phyloP scores from a whole-genome alignment of 2,888 invertebrate species.

The Chirona hameri region DNA sequence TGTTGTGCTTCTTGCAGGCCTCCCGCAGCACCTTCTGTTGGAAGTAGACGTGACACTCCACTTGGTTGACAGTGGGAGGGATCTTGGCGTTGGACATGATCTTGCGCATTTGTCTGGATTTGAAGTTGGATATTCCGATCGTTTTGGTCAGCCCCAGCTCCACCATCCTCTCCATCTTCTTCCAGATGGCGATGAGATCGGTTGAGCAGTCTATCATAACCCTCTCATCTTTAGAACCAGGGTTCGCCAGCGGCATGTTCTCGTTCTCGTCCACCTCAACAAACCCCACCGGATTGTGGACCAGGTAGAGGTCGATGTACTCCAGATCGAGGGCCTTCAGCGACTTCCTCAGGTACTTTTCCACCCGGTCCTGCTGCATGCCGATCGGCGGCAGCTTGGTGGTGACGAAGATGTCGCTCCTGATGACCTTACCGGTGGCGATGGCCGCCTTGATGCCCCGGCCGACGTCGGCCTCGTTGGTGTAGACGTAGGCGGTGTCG shows the following conservation, averaged over 20 bases:
- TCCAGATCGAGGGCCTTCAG: constrained; percentile 65
- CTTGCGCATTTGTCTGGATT: too few species aligned
- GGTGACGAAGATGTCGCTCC: not conserved
- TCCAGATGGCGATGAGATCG: too few species aligned
- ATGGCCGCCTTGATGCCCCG: constrained; percentile 11
- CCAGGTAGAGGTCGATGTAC: constrained; percentile 76
- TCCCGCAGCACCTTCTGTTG: constrained; percentile 63
- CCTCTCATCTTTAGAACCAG: too few species aligned
- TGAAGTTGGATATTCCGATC: too few species aligned
- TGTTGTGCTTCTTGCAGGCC: too few species aligned
- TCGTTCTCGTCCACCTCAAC: constrained; percentile 58
- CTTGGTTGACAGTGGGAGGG: constrained; percentile 53
- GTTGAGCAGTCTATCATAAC: constrained; percentile 55
- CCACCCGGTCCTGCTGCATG: constrained; percentile 62
- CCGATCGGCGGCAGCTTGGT: constrained; percentile 40
- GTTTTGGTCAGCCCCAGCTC: constrained; percentile 65
- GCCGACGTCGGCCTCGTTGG: too few species aligned
- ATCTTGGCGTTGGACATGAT: too few species aligned
- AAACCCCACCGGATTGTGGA: too few species aligned
- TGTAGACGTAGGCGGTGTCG: too few species aligned
- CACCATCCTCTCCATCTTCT: constrained; percentile 63
- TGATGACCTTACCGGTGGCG: not conserved
- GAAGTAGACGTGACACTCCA: constrained; percentile 74
- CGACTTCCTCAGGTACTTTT: too few species aligned
- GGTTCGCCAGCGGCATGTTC: constrained; percentile 62